Evolutionary conservation across 2,888 invertebrate genomes (phyloP).

Genomic region (Callimorpha dominula): DNA sequence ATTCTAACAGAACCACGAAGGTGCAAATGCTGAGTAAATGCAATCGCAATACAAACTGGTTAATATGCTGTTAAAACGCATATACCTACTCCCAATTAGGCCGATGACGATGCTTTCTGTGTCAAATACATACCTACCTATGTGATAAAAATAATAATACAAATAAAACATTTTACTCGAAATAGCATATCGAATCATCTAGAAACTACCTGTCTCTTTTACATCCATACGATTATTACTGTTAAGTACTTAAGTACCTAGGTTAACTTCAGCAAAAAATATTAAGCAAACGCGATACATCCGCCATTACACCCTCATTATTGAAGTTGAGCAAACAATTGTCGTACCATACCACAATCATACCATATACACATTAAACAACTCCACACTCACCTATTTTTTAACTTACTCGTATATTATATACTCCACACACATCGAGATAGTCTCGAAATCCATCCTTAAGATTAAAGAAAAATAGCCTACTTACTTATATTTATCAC

Average conservation of each 20-base stretch:
- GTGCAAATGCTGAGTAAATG: constrained; percentile 45
- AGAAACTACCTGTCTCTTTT: background rate
- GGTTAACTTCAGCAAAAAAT: background rate
- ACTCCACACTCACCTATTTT: background rate
- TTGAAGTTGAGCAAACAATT: background rate
- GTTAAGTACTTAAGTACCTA: background rate
- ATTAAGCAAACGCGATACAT: background rate
- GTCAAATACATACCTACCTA: background rate
- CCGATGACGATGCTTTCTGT: background rate
- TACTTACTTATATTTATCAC: background rate
- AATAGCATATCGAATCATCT: background rate
- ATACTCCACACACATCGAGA: no score
- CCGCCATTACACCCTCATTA: background rate
- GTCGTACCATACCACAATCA: no score
- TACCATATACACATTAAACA: background rate
- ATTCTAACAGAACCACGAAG: constrained; percentile 18
- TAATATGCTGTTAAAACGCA: background rate
- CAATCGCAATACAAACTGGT: constrained; percentile 27
- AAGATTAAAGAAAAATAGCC: background rate
- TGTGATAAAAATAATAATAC: no score
- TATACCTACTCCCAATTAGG: no score
- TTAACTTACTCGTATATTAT: no score
- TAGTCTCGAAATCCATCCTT: background rate
- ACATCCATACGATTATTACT: background rate
- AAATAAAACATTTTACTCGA: background rate